Conservation (phyloP, 2,888 invertebrate genomes). For the Synergus laeviventris region DNA sequence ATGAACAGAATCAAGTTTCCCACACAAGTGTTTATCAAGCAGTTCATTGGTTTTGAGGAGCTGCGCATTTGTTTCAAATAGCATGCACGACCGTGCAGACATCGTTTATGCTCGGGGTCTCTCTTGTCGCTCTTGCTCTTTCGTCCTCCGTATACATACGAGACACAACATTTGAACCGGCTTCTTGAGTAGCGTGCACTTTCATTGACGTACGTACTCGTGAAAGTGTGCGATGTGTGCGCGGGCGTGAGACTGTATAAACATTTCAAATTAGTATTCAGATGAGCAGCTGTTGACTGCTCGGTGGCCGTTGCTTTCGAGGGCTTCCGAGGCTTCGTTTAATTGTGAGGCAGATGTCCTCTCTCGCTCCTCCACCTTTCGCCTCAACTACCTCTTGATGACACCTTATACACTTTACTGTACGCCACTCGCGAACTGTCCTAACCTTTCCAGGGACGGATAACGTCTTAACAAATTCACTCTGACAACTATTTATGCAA, state of each 20-base stretch:
- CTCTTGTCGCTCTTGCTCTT: slow-evolving; percentile 3
- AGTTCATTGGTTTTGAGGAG: neutral
- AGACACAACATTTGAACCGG: slow-evolving; percentile 10
- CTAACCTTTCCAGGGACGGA: neutral
- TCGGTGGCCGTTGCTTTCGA: slow-evolving; percentile 69
- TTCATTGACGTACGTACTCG: slow-evolving; percentile 35
- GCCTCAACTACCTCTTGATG: slow-evolving; percentile 52
- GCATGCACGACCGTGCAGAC: neutral
- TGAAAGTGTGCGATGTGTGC: slow-evolving; percentile 51
- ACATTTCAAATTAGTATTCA: slow-evolving; percentile 75
- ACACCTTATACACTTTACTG: slow-evolving; percentile 30
- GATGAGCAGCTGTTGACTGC: slow-evolving; percentile 74
- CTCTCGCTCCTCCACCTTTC: slow-evolving; percentile 50
- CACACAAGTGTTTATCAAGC: no score
- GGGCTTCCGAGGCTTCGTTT: slow-evolving; percentile 75
- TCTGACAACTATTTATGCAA: neutral
- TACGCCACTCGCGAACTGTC: neutral
- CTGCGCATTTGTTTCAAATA: neutral
- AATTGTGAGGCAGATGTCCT: slow-evolving; percentile 75
- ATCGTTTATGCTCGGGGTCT: neutral
- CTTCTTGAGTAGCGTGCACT: slow-evolving; percentile 32
- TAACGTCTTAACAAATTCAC: neutral
- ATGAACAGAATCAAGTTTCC: no score
- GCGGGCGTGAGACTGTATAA: slow-evolving; percentile 70
- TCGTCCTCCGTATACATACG: neutral